Base-by-base conservation (phyloP, 2,888 invertebrate genomes). In the Schizotus pectinicornis region DNA sequence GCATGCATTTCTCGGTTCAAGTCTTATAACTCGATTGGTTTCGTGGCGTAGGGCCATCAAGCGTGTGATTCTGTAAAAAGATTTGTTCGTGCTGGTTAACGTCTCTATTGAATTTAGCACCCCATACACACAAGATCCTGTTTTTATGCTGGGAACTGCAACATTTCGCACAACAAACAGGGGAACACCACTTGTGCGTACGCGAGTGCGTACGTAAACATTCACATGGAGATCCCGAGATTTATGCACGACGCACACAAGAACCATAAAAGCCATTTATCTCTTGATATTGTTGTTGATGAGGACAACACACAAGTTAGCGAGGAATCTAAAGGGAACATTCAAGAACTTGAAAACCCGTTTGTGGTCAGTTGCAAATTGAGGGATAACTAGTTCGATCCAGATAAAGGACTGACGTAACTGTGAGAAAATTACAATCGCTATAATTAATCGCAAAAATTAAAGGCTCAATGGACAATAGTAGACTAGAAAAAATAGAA, bases 1-100 rank as follows among this genome's bases (percentile, higher is more conserved):
- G 22, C 22, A 22, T 22, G 22, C 22, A 22, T 22, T 22, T 22
- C 22, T 22, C 22, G 22, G 22, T 22, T 22, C 22, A 22, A 22
- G 5, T 22, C 22, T 22, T 22, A 22, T 22, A 22, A 22, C 22
- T 22, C 3, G 22, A 22, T 22, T 22, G 22, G 22, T 56, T 60
- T 48, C 47, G 48, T 30, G 47, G 46, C 52, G 14, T 48, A 46
- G 52, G 43, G 49, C 49, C 49, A 59, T 59, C 65, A 61, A 53
- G 65, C 65, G 55, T 63, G 64, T 70, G 66, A 70, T 70, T 64
- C 64, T 61, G 67, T 70, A 65, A 68, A 67, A 57, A 55, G 68
- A 68, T 70, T 69, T 67, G 65, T 65, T 64, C 62, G 59, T 61
- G 65, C 64, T 64, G 67, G 67, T 67, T 67, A 22, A 61, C 56